Base-by-base conservation (phyloP, 1,140 invertebrate species). In the Leptoteleia sp. region DNA sequence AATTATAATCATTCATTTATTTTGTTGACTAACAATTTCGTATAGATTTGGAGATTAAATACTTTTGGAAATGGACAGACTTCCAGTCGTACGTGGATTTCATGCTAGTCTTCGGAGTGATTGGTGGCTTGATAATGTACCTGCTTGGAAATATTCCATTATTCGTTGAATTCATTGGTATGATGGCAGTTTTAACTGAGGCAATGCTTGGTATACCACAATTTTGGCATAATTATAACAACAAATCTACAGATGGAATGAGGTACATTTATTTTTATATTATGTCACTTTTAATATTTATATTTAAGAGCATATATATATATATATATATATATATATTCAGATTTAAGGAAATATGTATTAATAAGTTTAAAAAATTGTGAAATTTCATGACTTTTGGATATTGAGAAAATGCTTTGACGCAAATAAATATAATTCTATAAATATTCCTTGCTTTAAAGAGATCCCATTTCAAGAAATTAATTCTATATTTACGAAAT, bases 31-130 rank as follows among this genome's bases (percentile, higher is more conserved):
- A 83, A 79, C 77, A 76, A 80, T 83, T 90, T 85, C 54, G 86
- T 83, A 13, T 90, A 97, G 96, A 98, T 93, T 95, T 97, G 89
- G 95, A 97, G 84, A 90, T 92, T 81, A 94, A 93, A 83, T 95
- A 96, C 90, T 99, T 99, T 92, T 99, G 98, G 98, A 95, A 96
- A 84, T 99, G 98, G 98, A 98, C 97, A 62, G 97, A 99, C 90
- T 98, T 99, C 86, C 94, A 95, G 85, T 99, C 97, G 38, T 99
- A 99, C 83, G 82, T 99, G 67, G 95, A 99, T 84, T 99, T 97
- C 85, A 94, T 98, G 90, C 88, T 96, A 42, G 91, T 95, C 1
- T 98, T 99, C 88, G 94, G 95, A 50, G 92, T 95, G 11, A 85
- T 95, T 4, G 93, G 95, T 15, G 95, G 96, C 29, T 86, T 96